phyloP scores from a whole-genome alignment of 2,888 invertebrate species.

The Cremastinae sp. region DNA sequence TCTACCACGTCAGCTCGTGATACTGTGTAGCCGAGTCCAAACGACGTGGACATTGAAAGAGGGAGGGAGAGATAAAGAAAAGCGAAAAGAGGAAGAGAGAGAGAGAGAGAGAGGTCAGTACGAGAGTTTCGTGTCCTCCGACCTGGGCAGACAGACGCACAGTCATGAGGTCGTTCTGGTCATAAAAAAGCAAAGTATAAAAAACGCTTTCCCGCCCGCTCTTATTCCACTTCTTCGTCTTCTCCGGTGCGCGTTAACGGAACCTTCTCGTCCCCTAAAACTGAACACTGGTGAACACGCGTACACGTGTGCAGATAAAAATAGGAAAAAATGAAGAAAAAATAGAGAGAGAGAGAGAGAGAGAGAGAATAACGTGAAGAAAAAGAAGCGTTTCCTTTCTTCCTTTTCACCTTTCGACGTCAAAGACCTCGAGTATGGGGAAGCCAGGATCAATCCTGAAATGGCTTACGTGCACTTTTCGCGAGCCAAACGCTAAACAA shows the following conservation, averaged over 20 bases:
- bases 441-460: conserved; percentile 59
- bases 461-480: conserved; percentile 69
- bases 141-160: conserved; percentile 50
- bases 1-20: conserved; percentile 68
- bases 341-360: conserved; percentile 47
- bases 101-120: conserved; percentile 13
- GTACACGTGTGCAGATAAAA: conserved; percentile 1
- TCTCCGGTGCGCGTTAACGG: conserved; percentile 15
- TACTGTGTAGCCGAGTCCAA: conserved; percentile 51
- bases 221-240: neutral
- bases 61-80: conserved; percentile 27
- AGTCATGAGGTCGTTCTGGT: conserved; percentile 43
- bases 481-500: conserved; percentile 71
- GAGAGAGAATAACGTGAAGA: conserved; percentile 13
- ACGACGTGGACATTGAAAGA: conserved; percentile 36
- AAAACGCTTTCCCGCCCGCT: conserved; percentile 28
- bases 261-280: conserved; percentile 19
- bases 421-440: conserved; percentile 18
- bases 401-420: conserved; percentile 27
- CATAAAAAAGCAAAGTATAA: conserved; percentile 52
- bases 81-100: conserved; percentile 18
- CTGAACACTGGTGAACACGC: neutral
- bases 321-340: conserved; percentile 5
- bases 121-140: conserved; percentile 25
- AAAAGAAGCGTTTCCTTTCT: conserved; percentile 23